Evolutionary conservation across 2,888 invertebrate species (phyloP).

Genomic region (Rhagophthalmus giganteus): DNA sequence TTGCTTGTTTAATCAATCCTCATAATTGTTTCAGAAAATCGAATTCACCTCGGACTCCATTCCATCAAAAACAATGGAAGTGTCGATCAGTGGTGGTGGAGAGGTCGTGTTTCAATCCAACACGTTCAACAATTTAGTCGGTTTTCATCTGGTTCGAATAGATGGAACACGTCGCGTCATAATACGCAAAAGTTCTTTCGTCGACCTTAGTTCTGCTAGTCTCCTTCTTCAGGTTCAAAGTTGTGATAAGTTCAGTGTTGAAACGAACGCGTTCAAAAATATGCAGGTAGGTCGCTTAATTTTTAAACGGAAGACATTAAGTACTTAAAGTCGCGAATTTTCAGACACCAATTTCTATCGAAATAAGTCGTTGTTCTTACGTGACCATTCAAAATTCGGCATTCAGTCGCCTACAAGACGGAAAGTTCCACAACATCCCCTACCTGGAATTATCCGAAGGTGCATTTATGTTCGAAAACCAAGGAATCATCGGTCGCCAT

Average conservation of each 20-base stretch:
- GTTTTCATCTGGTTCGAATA: slow-evolving; percentile 61
- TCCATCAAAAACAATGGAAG: slow-evolving; percentile 62
- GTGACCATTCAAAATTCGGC: slow-evolving; percentile 65
- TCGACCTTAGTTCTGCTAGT: slow-evolving; percentile 62
- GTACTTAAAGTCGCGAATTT: slow-evolving; percentile 2
- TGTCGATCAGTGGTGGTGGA: slow-evolving; percentile 62
- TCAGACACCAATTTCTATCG: slow-evolving; percentile 63
- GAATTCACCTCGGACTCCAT: slow-evolving; percentile 59
- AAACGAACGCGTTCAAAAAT: slow-evolving; percentile 66
- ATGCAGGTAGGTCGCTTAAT: slow-evolving; percentile 54
- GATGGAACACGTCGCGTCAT: slow-evolving; percentile 59
- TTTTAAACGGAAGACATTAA: slow-evolving; percentile 17
- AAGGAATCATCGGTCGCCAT: slow-evolving; percentile 62
- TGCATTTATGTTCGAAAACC: slow-evolving; percentile 66
- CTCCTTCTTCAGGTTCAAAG: slow-evolving; percentile 64
- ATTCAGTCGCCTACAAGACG: slow-evolving; percentile 67
- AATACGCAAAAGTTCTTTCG: slow-evolving; percentile 64
- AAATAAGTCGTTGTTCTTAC: slow-evolving; percentile 61
- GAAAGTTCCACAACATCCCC: slow-evolving; percentile 62
- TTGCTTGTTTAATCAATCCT: too few relatives aligned
- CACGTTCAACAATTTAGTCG: slow-evolving; percentile 61
- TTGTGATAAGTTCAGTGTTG: slow-evolving; percentile 63
- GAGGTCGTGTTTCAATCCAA: slow-evolving; percentile 60
- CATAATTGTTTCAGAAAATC: slow-evolving; percentile 55
- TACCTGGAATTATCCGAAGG: slow-evolving; percentile 62